Evolutionary conservation across 2,113 vertebrate genomes (phyloP), one percentile per base, ranked within the genome.

Genomic region (Phaethon lepturus): DNA sequence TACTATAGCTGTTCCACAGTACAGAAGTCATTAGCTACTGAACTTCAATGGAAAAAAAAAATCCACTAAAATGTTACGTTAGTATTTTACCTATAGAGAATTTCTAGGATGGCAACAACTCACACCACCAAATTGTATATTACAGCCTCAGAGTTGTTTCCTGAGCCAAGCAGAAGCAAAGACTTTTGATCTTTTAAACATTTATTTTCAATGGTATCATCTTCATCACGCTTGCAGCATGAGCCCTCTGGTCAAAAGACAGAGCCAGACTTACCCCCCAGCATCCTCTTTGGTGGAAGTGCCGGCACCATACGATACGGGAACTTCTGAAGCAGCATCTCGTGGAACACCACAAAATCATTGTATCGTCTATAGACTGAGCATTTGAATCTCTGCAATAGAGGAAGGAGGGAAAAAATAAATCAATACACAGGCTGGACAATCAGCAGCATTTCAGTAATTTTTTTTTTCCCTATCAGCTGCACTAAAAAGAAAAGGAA

Each of bases 291-390:
- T 11, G 99, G 99, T 2, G 99, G 99, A 45, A 99, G 98, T 0
- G 99, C 98, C 0, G 99, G 99, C 68, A 99, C 99, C 97, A 99
- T 98, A 25, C 99, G 99, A 93, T 99, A 99, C 0, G 99, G 98
- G 92, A 99, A 99, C 91, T 98, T 99, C 96, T 99, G 99, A 14
- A 99, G 98, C 96, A 99, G 97, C 94, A 99, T 97, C 96, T 99
- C 99, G 1, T 99, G 99, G 98, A 99, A 99, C 95, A 99, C 98
- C 92, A 99, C 99, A 7, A 99, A 99, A 80, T 99, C 99, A 5
- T 99, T 99, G 83, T 99, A 99, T 26, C 99, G 97, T 16, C 99
- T 96, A 56, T 99, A 99, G 79, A 99, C 99, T 0, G 99, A 99
- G 75, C 99, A 98, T 96, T 98, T 98, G 95, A 99, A 99, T 42